Percentiles rank a stretch among this genome's conserved stretches.
Evolutionary conservation across 2,113 vertebrate genomes (phyloP).

Genomic region (Tragelaphus buxtoni): DNA sequence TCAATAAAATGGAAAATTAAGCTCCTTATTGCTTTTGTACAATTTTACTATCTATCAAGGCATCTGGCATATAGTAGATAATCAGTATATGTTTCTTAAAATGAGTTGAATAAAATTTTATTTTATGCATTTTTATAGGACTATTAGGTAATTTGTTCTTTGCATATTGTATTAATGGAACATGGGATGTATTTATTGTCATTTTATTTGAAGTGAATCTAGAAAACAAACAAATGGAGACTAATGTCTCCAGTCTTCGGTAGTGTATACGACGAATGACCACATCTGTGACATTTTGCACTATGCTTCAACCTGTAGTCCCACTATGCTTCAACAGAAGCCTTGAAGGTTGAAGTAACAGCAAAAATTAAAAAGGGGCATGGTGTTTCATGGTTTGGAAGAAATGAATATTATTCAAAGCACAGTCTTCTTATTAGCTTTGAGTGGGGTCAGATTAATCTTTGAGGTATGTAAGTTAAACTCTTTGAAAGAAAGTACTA

Average conservation of each 20-base stretch:
- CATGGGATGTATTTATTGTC: background rate
- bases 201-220: background rate
- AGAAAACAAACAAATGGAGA: background rate
- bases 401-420: background rate
- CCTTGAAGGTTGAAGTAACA: background rate
- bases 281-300: background rate
- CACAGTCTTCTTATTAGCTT: background rate
- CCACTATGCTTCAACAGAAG: background rate
- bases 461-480: background rate
- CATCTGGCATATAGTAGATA: background rate
- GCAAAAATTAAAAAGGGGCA: background rate
- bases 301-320: background rate
- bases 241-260: background rate
- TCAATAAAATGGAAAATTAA: background rate
- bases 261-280: background rate
- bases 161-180: background rate
- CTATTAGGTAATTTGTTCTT: background rate
- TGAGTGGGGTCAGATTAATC: background rate
- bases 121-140: background rate
- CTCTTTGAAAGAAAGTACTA: background rate
- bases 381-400: background rate
- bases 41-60: background rate
- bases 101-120: background rate
- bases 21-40: background rate
- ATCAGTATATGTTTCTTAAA: background rate